Evolutionary conservation across 2,113 vertebrate species (phyloP).

Genomic region (Nannospalax galili): DNA sequence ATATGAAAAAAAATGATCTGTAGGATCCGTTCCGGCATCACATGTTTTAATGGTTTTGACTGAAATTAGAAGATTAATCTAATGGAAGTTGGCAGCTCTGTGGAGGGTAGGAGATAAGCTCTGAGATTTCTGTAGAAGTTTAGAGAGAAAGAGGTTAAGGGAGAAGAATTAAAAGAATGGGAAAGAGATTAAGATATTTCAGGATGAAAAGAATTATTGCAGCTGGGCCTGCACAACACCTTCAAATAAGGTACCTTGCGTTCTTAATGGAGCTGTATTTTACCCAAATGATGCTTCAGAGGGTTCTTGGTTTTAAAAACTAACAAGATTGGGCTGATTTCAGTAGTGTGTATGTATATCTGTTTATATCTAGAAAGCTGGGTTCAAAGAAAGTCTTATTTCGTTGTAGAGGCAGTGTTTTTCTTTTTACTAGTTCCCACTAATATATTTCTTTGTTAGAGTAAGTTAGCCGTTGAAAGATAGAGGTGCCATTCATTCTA

Average conservation of each 20-base stretch:
- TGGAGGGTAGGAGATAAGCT: not conserved
- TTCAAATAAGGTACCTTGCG: slow-evolving; percentile 46
- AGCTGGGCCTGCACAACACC: not conserved
- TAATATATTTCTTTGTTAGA: slow-evolving; percentile 77
- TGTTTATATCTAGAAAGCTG: slow-evolving; percentile 46
- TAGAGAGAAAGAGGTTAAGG: slow-evolving; percentile 2
- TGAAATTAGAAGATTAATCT: slow-evolving; percentile 59
- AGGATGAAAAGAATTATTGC: not conserved
- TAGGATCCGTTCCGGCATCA: slow-evolving; percentile 43
- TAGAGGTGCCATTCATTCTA: slow-evolving; percentile 82
- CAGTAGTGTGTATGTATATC: not conserved
- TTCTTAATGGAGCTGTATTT: slow-evolving; percentile 1
- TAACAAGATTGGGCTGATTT: not conserved
- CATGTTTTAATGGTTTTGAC: slow-evolving; percentile 37
- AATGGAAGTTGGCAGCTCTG: not conserved
- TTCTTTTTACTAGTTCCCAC: not conserved
- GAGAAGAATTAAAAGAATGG: not conserved
- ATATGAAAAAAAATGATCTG: not conserved
- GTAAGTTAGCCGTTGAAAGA: slow-evolving; percentile 72
- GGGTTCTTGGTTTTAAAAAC: not conserved
- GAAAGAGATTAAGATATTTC: not conserved
- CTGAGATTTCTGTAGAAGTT: slow-evolving; percentile 5
- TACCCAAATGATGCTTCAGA: slow-evolving; percentile 18
- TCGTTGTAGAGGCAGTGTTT: slow-evolving; percentile 38
- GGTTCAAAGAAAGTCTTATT: slow-evolving; percentile 55